These are phyloP conservation scores for Aphis gossypii DNA, from an alignment of 1,140 invertebrate species.

Conservation along the genomic window DNA sequence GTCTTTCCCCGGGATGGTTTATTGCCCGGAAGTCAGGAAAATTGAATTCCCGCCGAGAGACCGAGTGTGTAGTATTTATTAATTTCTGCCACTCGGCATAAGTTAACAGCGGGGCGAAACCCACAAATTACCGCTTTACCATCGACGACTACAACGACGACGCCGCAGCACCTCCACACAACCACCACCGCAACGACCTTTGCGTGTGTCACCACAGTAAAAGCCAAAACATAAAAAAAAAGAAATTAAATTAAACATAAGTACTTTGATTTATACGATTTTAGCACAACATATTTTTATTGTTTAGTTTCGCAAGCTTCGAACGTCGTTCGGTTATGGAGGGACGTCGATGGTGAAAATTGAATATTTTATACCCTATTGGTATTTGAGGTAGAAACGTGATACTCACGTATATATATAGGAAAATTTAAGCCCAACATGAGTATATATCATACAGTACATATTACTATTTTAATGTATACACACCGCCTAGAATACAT, in stretches of 20 bases:
- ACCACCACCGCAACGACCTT: not conserved
- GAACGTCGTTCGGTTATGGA: not conserved
- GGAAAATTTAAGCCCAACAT: not conserved
- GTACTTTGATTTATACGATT: conserved; percentile 45
- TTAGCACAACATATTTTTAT: not conserved
- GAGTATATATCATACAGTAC: not conserved
- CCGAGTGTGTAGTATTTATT: conserved; percentile 53
- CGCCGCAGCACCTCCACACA: not conserved
- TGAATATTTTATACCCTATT: not conserved
- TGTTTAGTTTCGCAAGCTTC: not conserved
- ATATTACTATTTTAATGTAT: not conserved
- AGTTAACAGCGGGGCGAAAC: conserved; percentile 51
- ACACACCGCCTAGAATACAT: not conserved
- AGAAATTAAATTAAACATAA: not conserved
- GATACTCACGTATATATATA: not conserved
- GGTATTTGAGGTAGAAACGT: not conserved
- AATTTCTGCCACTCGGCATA: conserved; percentile 49
- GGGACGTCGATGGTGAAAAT: not conserved
- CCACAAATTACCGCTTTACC: conserved; percentile 51
- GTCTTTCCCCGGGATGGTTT: conserved; percentile 45
- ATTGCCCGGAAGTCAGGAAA: conserved; percentile 52
- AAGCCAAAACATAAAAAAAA: not conserved
- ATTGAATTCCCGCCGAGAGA: conserved; percentile 55
- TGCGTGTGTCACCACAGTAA: conserved; percentile 22
- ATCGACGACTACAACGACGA: not conserved